Conservation (phyloP, 2,113 vertebrate species). For the Saccopteryx leptura region DNA sequence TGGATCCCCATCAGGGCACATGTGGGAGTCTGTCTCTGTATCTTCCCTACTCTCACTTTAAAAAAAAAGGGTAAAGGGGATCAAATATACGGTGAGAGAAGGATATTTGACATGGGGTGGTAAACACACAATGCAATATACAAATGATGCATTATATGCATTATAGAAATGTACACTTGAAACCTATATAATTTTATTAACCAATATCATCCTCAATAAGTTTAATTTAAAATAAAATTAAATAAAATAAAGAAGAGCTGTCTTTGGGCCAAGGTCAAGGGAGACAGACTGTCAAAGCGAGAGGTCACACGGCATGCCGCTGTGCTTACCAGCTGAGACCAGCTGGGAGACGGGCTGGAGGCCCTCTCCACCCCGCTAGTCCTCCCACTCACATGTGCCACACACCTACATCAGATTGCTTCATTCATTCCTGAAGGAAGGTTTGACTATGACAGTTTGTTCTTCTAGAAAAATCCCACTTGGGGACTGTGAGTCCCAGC, state of each 20-base stretch:
- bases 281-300: not conserved
- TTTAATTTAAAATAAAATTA: not conserved
- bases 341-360: not conserved
- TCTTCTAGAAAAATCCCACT: not conserved
- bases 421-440: not conserved
- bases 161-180: not conserved
- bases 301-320: not conserved
- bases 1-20: too few relatives aligned
- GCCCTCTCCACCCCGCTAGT: not conserved
- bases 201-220: not conserved
- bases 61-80: not conserved
- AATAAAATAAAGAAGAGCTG: not conserved
- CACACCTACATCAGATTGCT: not conserved
- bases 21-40: too few relatives aligned
- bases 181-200: not conserved
- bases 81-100: not conserved
- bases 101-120: not conserved
- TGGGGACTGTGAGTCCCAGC: not conserved
- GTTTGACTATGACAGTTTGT: not conserved
- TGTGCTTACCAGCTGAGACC: too few relatives aligned
- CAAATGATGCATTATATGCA: not conserved
- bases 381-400: fast-evolving
- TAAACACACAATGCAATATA: not conserved
- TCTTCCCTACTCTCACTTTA: too few relatives aligned
- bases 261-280: not conserved